Evolutionary conservation across 2,797 vertebrate species (phyloP), one percentile per base, ranked within the genome.

Genomic region (Salarias fasciatus): DNA sequence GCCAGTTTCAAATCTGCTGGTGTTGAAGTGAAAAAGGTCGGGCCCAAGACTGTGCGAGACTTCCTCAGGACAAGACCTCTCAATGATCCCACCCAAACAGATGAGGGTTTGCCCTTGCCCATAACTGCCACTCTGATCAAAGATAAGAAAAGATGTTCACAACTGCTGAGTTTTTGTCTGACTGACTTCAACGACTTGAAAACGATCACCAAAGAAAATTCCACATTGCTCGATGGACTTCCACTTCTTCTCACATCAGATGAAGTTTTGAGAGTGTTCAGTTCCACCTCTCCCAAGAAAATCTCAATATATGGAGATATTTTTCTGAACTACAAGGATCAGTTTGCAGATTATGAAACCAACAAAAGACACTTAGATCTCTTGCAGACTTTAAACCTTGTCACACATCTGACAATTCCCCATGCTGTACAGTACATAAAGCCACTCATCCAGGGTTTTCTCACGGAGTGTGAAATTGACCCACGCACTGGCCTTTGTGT

Each of bases 211-310:
- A 1, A 68, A 0, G 7, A 51, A 0, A 1, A 45, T 1, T 4
- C 30, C 1, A 15, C 0, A 15, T 37, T 13, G 3, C 41, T 90
- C 0, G 3, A 82, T 31, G 79, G 86, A 0, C 78, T 93, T 63
- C 92, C 92, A 14, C 90, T 93, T 72, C 92, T 93, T 46, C 91
- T 93, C 18, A 92, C 87, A 47, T 69, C 14, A 61, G 91, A 92
- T 60, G 72, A 87, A 24, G 36, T 89, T 63, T 67, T 93, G 54
- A 82, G 77, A 76, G 60, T 70, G 13, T 93, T 92, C 53, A 37
- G 82, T 54, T 72, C 69, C 2, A 18, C 75, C 8, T 75, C 64
- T 45, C 89, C 85, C 5, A 92, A 75, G 14, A 33, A 83, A 18
- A 79, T 89, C 2, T 88, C 90, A 73, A 0, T 0, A 4, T 80